phyloP scores from a whole-genome alignment of 1,140 invertebrate genomes.

The Phymastichus coffea region DNA sequence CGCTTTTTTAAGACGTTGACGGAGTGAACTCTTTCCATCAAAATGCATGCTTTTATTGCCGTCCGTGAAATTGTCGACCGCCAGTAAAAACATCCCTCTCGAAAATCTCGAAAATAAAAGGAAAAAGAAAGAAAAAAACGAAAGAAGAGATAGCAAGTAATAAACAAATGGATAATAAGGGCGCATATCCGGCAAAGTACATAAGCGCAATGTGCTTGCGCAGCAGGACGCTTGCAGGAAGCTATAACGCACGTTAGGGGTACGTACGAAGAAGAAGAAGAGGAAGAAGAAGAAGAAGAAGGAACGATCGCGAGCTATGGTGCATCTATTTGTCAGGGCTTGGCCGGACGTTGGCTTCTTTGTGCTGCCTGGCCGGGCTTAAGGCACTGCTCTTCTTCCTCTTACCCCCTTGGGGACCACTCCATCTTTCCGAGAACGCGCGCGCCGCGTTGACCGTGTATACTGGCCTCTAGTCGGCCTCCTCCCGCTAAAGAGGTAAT shows the following conservation, averaged over 20 bases:
- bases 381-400: too few species aligned
- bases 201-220: conserved; percentile 8
- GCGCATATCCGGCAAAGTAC: too few species aligned
- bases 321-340: conserved; percentile 43
- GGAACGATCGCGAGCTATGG: conserved; percentile 20
- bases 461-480: conserved; percentile 20
- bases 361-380: too few species aligned
- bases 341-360: too few species aligned
- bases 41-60: too few species aligned
- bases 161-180: too few species aligned
- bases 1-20: too few species aligned
- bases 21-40: too few species aligned
- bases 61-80: too few species aligned
- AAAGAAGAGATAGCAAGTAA: background rate
- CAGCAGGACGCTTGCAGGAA: conserved; percentile 11
- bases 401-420: conserved; percentile 39
- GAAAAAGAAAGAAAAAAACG: too few species aligned
- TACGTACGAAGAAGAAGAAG: background rate
- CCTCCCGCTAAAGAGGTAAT: conserved; percentile 47
- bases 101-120: too few species aligned
- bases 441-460: conserved; percentile 24
- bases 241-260: conserved; percentile 4
- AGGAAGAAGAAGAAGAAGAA: background rate
- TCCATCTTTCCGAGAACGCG: conserved; percentile 40
- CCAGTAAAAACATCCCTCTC: too few species aligned